phyloP scores from a whole-genome alignment of 2,888 invertebrate genomes.

The Schrankia costaestrigalis region DNA sequence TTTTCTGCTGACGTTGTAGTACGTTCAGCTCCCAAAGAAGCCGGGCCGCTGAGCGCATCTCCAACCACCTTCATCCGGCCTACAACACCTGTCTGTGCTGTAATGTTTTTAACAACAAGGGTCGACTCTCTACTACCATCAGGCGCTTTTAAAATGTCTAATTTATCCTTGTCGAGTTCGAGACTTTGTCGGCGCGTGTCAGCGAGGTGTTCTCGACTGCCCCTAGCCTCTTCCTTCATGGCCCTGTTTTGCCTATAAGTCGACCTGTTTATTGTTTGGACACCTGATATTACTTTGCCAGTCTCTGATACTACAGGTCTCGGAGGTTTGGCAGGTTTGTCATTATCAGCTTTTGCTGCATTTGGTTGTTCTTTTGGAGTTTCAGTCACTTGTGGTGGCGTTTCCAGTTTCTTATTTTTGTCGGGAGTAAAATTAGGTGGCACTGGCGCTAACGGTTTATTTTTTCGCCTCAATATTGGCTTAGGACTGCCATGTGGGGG shows the following conservation, averaged over 20 bases:
- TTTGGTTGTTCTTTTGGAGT: constrained; percentile 33
- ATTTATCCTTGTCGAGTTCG: constrained; percentile 76
- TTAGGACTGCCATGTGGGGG: constrained; percentile 88
- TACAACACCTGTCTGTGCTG: constrained; percentile 69
- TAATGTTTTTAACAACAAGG: constrained; percentile 58
- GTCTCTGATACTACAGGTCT: constrained; percentile 78
- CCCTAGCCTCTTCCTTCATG: constrained; percentile 65
- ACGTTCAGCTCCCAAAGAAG: constrained; percentile 47
- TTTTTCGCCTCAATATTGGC: constrained; percentile 85
- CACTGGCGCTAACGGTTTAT: constrained; percentile 87
- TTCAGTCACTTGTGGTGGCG: constrained; percentile 17
- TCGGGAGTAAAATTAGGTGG: constrained; percentile 82
- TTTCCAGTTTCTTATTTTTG: constrained; percentile 58
- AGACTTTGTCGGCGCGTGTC: constrained; percentile 77
- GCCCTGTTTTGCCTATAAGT: constrained; percentile 78
- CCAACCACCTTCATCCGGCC: constrained; percentile 65
- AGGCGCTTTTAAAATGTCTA: constrained; percentile 42
- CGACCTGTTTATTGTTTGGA: constrained; percentile 82
- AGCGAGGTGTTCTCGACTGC: constrained; percentile 65
- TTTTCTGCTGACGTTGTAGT: constrained; percentile 19
- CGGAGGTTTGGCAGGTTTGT: constrained; percentile 84
- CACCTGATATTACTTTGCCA: constrained; percentile 74
- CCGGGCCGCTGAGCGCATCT: constrained; percentile 57
- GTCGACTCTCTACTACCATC: constrained; percentile 49
- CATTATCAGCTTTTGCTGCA: constrained; percentile 53